Evolutionary conservation across 2,888 invertebrate genomes (phyloP).

Genomic region (Tiliacea citrago): DNA sequence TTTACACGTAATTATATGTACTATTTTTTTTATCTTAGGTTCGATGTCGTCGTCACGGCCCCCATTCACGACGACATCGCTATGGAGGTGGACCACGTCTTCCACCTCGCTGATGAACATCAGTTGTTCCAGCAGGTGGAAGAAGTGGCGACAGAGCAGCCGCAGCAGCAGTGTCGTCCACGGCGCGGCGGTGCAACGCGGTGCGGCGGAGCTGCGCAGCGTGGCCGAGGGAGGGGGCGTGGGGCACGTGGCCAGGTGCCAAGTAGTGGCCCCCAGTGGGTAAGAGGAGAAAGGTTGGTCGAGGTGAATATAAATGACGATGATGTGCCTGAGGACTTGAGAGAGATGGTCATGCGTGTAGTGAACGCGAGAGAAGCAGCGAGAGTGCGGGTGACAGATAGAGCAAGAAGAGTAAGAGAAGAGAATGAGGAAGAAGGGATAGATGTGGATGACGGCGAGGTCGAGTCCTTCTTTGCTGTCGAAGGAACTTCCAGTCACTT

Average conservation of each 20-base stretch:
- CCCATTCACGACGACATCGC: not conserved
- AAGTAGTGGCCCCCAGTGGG: not conserved
- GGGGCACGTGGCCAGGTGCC: not conserved
- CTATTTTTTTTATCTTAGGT: not conserved
- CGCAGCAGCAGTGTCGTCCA: not conserved
- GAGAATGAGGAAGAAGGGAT: not conserved
- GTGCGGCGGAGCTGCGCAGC: not conserved
- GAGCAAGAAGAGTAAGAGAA: not conserved
- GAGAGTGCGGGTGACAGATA: not conserved
- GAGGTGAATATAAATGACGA: conserved; percentile 7
- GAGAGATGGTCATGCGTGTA: not conserved
- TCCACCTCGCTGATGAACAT: too few species aligned
- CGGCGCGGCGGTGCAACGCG: not conserved
- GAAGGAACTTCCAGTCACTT: not conserved
- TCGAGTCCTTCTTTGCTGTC: not conserved
- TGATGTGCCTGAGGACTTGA: conserved; percentile 9
- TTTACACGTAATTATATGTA: not conserved
- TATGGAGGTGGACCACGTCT: too few species aligned
- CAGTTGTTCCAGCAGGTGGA: too few species aligned
- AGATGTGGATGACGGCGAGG: conserved; percentile 4
- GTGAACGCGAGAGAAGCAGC: not conserved
- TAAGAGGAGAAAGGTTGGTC: not conserved
- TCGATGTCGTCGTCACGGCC: not conserved
- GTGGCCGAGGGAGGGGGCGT: not conserved
- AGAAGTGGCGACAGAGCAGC: not conserved